Conservation (phyloP, 2,797 vertebrate genomes). For the Sciaenops ocellatus region DNA sequence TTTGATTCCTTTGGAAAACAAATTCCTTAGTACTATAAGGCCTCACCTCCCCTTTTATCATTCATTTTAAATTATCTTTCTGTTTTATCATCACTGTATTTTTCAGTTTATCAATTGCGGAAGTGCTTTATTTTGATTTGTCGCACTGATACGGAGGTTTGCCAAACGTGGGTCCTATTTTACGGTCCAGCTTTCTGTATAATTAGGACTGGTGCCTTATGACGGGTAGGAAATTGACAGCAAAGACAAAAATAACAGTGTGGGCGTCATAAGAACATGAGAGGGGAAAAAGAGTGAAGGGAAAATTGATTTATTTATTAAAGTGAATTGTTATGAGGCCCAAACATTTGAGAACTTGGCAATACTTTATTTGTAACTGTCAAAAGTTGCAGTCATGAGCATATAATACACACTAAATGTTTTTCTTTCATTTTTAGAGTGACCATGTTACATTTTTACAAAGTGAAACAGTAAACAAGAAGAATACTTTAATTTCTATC, state of each 20-base stretch:
- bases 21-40: conserved; percentile 76
- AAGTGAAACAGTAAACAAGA: conserved; percentile 39
- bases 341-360: conserved; percentile 67
- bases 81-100: conserved; percentile 32
- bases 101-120: conserved; percentile 34
- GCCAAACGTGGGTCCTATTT: conserved; percentile 67
- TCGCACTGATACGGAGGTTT: conserved; percentile 55
- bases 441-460: conserved; percentile 46
- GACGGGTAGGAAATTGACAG: conserved; percentile 70
- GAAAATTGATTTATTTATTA: conserved; percentile 43
- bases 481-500: conserved; percentile 35
- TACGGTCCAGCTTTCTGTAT: conserved; percentile 69
- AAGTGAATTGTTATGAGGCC: conserved; percentile 52
- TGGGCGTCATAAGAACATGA: conserved; percentile 18
- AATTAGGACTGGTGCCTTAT: conserved; percentile 86
- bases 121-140: conserved; percentile 60
- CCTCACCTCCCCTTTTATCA: conserved; percentile 62
- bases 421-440: conserved; percentile 43
- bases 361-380: conserved; percentile 70
- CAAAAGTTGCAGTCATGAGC: conserved; percentile 44
- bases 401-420: conserved; percentile 58
- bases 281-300: conserved; percentile 1
- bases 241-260: conserved; percentile 28
- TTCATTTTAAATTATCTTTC: conserved; percentile 30
- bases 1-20: conserved; percentile 60